A percentile compares a stretch with the other conserved stretches of the same genome.
phyloP scores from a whole-genome alignment of 2,888 invertebrate species.

The Venusia cambrica region DNA sequence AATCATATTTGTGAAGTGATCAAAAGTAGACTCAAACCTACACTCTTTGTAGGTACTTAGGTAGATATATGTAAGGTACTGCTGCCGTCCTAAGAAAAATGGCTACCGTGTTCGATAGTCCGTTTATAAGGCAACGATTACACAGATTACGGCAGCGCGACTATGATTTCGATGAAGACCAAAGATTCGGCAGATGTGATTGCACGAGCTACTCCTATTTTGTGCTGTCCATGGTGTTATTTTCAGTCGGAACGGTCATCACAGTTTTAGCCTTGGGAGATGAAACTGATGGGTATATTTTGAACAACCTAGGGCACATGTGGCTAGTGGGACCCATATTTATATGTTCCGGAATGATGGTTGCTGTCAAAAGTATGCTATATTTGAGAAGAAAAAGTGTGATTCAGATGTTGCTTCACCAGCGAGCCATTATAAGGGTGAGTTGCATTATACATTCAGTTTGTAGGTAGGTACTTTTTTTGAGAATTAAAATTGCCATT shows the following conservation, averaged over 20 bases:
- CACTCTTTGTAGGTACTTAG: no score
- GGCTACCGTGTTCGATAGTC: conserved; percentile 84
- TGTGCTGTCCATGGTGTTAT: conserved; percentile 82
- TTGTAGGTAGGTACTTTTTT: conserved; percentile 4
- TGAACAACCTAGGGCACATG: conserved; percentile 84
- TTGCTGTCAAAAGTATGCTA: conserved; percentile 84
- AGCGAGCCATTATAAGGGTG: conserved; percentile 83
- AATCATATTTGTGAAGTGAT: no score
- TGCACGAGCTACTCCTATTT: conserved; percentile 85
- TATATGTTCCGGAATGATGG: conserved; percentile 85
- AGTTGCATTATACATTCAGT: no score
- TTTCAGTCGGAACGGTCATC: conserved; percentile 83
- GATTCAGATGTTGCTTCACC: conserved; percentile 83
- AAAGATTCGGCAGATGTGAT: conserved; percentile 83
- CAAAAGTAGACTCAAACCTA: no score
- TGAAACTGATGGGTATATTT: conserved; percentile 81
- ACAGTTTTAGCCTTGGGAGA: conserved; percentile 83
- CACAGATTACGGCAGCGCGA: conserved; percentile 81
- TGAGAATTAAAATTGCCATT: no score
- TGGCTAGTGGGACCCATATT: conserved; percentile 85
- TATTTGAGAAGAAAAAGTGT: conserved; percentile 84
- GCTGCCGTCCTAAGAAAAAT: no score
- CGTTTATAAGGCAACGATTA: conserved; percentile 82
- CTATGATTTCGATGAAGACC: conserved; percentile 81
- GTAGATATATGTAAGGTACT: no score